phyloP scores from a whole-genome alignment of 2,888 invertebrate genomes.

The Dicyrtoma fusca region DNA sequence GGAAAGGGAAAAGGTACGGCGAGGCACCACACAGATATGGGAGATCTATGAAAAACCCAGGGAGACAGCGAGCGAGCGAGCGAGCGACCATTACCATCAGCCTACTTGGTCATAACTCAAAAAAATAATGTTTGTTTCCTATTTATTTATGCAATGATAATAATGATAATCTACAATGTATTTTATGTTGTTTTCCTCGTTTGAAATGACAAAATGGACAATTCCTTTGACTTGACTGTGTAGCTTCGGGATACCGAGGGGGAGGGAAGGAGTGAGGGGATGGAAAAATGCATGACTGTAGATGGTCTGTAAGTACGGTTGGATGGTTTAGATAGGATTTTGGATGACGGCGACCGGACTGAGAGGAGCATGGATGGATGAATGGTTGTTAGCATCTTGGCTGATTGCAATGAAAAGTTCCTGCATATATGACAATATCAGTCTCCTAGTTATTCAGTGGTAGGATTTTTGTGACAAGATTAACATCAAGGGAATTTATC shows the following conservation, averaged over 20 bases:
- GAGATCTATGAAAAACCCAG: not conserved
- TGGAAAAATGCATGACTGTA: too few species aligned
- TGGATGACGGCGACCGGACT: too few species aligned
- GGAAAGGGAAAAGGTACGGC: not conserved
- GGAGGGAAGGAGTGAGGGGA: not conserved
- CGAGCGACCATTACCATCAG: conserved; percentile 18
- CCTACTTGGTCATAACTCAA: conserved; percentile 23
- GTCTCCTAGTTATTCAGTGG: conserved; percentile 9
- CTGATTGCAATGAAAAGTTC: not conserved
- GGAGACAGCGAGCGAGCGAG: too few species aligned
- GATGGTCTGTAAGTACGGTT: not conserved
- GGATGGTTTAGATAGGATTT: not conserved
- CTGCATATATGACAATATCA: not conserved
- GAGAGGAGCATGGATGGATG: too few species aligned
- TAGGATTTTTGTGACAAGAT: conserved; percentile 36
- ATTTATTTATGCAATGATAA: conserved; percentile 25
- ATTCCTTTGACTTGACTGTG: not conserved
- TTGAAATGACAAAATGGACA: conserved; percentile 28
- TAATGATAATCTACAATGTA: conserved; percentile 15
- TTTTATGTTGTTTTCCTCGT: conserved; percentile 14
- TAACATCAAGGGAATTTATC: conserved; percentile 33
- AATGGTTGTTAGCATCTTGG: too few species aligned
- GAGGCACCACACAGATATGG: not conserved
- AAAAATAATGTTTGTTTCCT: conserved; percentile 17
- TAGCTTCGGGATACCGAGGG: not conserved